phyloP scores from a whole-genome alignment of 35 echinoderm and acorn worm species.

The Lytechinus pictus region DNA sequence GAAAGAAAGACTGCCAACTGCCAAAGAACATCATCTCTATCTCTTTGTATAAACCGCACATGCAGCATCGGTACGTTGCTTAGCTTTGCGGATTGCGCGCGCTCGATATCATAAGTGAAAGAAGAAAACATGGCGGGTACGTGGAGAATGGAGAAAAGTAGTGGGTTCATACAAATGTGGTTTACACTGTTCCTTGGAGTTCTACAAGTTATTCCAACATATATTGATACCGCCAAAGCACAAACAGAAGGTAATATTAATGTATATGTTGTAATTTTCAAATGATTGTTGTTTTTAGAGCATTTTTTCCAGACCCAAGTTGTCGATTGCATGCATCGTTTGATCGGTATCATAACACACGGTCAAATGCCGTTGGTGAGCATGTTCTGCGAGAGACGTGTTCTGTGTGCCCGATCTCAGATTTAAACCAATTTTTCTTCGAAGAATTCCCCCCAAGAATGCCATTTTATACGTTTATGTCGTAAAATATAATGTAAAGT shows the following conservation, averaged over 20 bases:
- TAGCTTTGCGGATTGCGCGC: background rate
- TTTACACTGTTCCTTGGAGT: slow-evolving; percentile 84
- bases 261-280: background rate
- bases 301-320: slow-evolving; percentile 3
- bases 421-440: background rate
- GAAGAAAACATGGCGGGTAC: slow-evolving; percentile 71
- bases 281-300: background rate
- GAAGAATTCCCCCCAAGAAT: background rate
- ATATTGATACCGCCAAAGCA: slow-evolving; percentile 85
- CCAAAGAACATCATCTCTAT: too few relatives aligned
- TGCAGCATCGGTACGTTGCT: background rate
- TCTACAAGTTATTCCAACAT: slow-evolving; percentile 85
- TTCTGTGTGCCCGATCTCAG: too few relatives aligned
- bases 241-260: slow-evolving; percentile 78
- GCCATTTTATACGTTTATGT: background rate
- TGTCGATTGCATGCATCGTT: slow-evolving; percentile 15
- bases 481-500: background rate
- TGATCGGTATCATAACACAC: slow-evolving; percentile 14
- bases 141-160: slow-evolving; percentile 48
- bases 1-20: too few relatives aligned
- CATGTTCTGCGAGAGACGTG: background rate
- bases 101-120: slow-evolving; percentile 5
- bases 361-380: background rate
- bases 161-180: slow-evolving; percentile 80
- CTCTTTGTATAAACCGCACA: background rate